phyloP scores from a whole-genome alignment of 2,113 vertebrate genomes.

The Crotalus viridis region DNA sequence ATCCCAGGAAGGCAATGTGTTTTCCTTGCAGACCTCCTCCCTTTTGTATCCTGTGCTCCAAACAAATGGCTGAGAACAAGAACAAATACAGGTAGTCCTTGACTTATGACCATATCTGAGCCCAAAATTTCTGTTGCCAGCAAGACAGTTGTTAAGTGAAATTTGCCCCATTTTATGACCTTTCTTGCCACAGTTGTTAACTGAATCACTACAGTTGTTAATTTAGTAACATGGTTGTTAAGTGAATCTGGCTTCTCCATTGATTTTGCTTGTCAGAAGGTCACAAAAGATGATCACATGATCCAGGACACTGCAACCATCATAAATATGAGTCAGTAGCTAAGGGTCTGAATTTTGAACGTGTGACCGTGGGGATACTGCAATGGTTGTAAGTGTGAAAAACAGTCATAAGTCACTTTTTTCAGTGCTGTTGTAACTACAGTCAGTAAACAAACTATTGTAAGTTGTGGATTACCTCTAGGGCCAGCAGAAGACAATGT shows the following conservation, averaged over 20 bases:
- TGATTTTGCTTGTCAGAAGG: background rate
- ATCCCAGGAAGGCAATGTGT: background rate
- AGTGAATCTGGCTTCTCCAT: background rate
- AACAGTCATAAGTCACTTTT: background rate
- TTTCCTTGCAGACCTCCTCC: background rate
- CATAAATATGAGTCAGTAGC: background rate
- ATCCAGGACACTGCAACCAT: background rate
- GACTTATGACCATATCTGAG: too few relatives aligned
- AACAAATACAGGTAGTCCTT: too few relatives aligned
- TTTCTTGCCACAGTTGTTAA: background rate
- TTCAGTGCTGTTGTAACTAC: background rate
- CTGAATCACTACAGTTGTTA: background rate
- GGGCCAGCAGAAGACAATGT: background rate
- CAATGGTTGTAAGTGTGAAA: background rate
- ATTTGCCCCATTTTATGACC: background rate
- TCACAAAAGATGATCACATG: background rate
- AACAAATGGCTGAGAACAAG: background rate
- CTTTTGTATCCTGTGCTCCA: background rate
- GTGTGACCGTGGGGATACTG: background rate
- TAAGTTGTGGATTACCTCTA: background rate
- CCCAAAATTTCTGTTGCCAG: too few relatives aligned
- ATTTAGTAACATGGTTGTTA: background rate
- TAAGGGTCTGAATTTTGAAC: background rate
- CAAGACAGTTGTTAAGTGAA: background rate
- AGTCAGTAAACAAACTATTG: background rate